A percentile compares a stretch with the other conserved stretches of the same genome.
Conservation (phyloP, 2,113 vertebrate species). For the Anoplopoma fimbria region DNA sequence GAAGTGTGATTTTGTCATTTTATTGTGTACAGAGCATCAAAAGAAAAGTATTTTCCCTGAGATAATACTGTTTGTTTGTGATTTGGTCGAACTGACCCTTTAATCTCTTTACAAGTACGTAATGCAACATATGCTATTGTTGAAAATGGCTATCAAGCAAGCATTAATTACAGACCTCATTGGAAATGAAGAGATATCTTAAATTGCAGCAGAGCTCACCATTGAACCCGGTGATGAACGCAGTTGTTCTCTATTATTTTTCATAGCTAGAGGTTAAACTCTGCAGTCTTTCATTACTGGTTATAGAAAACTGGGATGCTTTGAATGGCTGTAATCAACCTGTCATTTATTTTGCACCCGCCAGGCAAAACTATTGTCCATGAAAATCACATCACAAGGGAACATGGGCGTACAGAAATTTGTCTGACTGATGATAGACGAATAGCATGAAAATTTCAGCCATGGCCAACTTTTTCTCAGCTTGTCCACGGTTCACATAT, state of each 20-base stretch:
- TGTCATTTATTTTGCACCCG: slow-evolving; percentile 54
- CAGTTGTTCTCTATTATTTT: slow-evolving; percentile 32
- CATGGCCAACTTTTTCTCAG: slow-evolving; percentile 27
- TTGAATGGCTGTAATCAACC: slow-evolving; percentile 63
- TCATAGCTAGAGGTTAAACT: slow-evolving; percentile 20
- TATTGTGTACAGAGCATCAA: not conserved
- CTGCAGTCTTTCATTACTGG: slow-evolving; percentile 21
- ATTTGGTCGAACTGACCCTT: not conserved
- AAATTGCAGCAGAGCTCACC: not conserved
- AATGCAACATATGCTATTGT: not conserved
- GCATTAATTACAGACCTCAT: slow-evolving; percentile 11
- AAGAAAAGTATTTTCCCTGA: not conserved
- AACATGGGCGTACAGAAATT: slow-evolving; percentile 18
- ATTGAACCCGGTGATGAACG: slow-evolving; percentile 43
- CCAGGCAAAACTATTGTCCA: slow-evolving; percentile 53
- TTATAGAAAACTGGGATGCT: slow-evolving; percentile 17
- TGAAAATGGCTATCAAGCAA: not conserved
- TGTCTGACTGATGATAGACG: slow-evolving; percentile 38
- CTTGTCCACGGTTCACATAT: slow-evolving; percentile 46
- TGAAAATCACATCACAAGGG: slow-evolving; percentile 44
- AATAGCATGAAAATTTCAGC: slow-evolving; percentile 36
- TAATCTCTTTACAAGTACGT: not conserved
- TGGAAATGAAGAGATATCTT: slow-evolving; percentile 8
- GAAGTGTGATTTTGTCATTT: not conserved
- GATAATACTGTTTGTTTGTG: not conserved